phyloP scores from a whole-genome alignment of 2,113 vertebrate genomes.

The Aldabrachelys gigantea region DNA sequence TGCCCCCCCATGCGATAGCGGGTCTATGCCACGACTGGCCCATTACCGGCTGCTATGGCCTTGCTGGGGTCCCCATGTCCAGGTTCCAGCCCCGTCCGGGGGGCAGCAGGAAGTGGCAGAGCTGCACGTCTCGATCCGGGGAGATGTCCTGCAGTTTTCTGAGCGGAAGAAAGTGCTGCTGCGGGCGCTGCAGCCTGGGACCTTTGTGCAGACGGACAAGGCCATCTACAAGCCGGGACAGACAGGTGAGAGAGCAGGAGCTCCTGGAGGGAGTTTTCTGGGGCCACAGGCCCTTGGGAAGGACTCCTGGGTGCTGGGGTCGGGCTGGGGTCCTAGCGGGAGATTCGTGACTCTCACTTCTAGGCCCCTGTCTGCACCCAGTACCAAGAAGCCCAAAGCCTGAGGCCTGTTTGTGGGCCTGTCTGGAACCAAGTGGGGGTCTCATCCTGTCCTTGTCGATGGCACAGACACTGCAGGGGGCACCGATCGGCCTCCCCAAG shows the following conservation, averaged over 20 bases:
- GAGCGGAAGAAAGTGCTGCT: not conserved
- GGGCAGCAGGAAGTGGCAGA: fast-evolving
- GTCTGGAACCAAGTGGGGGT: not conserved
- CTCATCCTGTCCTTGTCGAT: not conserved
- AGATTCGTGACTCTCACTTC: not conserved
- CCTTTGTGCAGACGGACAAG: slow-evolving; percentile 13
- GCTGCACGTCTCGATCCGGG: not conserved
- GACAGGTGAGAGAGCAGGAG: not conserved
- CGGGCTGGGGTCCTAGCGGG: too few species aligned
- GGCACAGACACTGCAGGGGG: too few species aligned
- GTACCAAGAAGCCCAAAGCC: not conserved
- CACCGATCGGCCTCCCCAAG: not conserved
- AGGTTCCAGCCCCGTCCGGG: not conserved
- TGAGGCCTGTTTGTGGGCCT: not conserved
- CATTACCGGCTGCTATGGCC: not conserved
- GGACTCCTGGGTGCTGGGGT: too few species aligned
- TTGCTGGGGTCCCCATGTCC: not conserved
- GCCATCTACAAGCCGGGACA: not conserved
- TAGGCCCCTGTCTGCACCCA: not conserved
- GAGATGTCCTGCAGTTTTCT: not conserved
- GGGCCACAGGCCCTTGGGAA: not conserved
- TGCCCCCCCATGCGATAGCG: not conserved
- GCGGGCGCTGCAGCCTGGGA: not conserved
- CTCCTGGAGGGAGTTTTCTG: not conserved
- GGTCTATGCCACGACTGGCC: too few species aligned